Evolutionary conservation across 2,113 vertebrate genomes (phyloP).

Genomic region (Hippocampus zosterae): DNA sequence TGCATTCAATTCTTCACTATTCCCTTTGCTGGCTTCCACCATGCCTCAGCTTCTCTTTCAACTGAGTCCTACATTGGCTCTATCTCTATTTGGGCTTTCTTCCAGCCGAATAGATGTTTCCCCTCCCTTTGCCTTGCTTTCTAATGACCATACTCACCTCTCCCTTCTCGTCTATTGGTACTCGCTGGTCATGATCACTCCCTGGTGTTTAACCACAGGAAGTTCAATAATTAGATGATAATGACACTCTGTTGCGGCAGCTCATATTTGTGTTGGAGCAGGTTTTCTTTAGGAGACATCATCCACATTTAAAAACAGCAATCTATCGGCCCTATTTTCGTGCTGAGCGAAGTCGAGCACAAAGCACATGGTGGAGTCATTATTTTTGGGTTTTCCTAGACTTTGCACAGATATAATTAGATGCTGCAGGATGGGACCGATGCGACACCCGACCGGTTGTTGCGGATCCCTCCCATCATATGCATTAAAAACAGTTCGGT

Average conservation of each 20-base stretch:
- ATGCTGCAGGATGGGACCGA: too few relatives aligned
- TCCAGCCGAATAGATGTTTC: conserved; percentile 80
- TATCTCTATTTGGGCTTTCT: conserved; percentile 77
- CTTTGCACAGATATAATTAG: too few relatives aligned
- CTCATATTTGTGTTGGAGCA: conserved; percentile 74
- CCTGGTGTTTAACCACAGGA: conserved; percentile 70
- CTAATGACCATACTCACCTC: conserved; percentile 79
- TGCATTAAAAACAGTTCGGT: too few relatives aligned
- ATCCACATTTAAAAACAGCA: conserved; percentile 57
- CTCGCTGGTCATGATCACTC: conserved; percentile 69
- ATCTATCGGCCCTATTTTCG: too few relatives aligned
- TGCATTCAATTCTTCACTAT: conserved; percentile 94
- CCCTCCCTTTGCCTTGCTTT: conserved; percentile 63
- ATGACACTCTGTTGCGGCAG: conserved; percentile 78
- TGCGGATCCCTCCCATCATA: too few relatives aligned
- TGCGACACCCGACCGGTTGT: too few relatives aligned
- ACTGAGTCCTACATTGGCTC: conserved; percentile 71
- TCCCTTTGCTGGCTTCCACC: conserved; percentile 73
- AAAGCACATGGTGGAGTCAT: too few relatives aligned
- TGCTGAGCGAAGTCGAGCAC: too few relatives aligned
- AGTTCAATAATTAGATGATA: conserved; percentile 81
- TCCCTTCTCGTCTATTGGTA: conserved; percentile 81
- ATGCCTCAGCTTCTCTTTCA: conserved; percentile 80
- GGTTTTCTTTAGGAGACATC: conserved; percentile 88
- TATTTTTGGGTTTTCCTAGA: too few relatives aligned